phyloP scores from a whole-genome alignment of 2,888 invertebrate genomes.

The Andrena bicolor region DNA sequence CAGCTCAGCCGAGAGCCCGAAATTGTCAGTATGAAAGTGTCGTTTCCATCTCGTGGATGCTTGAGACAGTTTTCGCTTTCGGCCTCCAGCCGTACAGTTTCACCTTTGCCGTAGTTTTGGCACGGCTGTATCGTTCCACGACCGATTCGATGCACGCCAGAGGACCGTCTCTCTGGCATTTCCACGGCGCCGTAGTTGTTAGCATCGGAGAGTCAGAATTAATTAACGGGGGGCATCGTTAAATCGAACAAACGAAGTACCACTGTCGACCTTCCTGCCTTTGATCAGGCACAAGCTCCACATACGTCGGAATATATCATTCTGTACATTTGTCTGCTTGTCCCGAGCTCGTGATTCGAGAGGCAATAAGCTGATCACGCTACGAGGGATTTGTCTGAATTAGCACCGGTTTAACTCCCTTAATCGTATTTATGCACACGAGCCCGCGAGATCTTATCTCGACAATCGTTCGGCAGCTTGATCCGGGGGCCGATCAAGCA shows the following conservation, averaged over 20 bases:
- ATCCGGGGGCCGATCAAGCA: too few species aligned
- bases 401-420: slow-evolving; percentile 47
- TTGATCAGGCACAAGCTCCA: slow-evolving; percentile 61
- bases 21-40: slow-evolving; percentile 10
- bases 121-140: not conserved
- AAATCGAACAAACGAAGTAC: slow-evolving; percentile 70
- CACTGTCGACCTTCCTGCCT: slow-evolving; percentile 62
- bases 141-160: slow-evolving; percentile 24
- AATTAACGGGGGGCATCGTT: slow-evolving; percentile 63
- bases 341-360: slow-evolving; percentile 36
- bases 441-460: slow-evolving; percentile 34
- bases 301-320: slow-evolving; percentile 43
- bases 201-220: slow-evolving; percentile 56
- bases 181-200: slow-evolving; percentile 48
- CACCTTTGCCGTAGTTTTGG: slow-evolving; percentile 43
- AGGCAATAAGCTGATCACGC: slow-evolving; percentile 58
- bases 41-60: not conserved
- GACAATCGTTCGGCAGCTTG: too few species aligned
- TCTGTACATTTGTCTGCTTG: slow-evolving; percentile 53
- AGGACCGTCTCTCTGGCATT: slow-evolving; percentile 5
- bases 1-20: slow-evolving; percentile 13
- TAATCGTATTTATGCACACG: slow-evolving; percentile 38
- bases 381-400: slow-evolving; percentile 59
- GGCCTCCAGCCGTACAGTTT: slow-evolving; percentile 20
- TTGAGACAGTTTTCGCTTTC: slow-evolving; percentile 48